Evolutionary conservation across 2,113 vertebrate genomes (phyloP), one percentile per base, ranked within the genome.

Genomic region (Falcunculus frontatus): DNA sequence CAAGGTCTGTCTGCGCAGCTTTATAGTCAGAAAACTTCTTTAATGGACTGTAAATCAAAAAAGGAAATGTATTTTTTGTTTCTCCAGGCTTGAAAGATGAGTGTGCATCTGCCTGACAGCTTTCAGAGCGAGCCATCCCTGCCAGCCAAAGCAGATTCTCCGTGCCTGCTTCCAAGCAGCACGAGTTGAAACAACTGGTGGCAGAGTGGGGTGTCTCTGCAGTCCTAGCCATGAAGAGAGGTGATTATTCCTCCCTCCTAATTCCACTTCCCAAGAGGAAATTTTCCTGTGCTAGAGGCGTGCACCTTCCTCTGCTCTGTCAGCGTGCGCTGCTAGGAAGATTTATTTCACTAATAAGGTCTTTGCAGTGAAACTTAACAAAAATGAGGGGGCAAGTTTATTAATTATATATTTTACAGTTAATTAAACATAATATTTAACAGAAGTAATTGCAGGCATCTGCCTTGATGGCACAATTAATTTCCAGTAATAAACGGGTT

Each of bases 331-430:
- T 65, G 37, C 91, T 94, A 19, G 94, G 62, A 85, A 96, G 94
- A 96, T 96, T 96, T 97, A 96, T 97, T 96, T 92, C 91, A 80
- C 63, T 95, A 97, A 97, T 94, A 87, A 97, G 92, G 83, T 96
- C 95, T 91, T 93, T 93, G 84, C 77, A 89, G 72, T 78, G 94
- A 89, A 95, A 96, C 90, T 91, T 84, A 93, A 77, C 88, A 75
- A 94, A 96, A 89, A 82, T 10, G 78, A 89, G 74, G 84, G 73
- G 82, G 79, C 69, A 85, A 69, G 70, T 97, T 98, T 97, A 97
- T 98, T 98, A 98, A 98, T 98, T 97, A 97, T 97, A 96, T 97
- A 96, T 96, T 93, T 97, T 96, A 57, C 95, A 97, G 95, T 97
- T 97, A 96, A 83, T 92, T 95, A 97, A 97, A 96, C 95, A 90